These are phyloP conservation scores for Oenanthe oenanthe DNA, from an alignment of 2,113 vertebrate genomes.

Conservation along the genomic window DNA sequence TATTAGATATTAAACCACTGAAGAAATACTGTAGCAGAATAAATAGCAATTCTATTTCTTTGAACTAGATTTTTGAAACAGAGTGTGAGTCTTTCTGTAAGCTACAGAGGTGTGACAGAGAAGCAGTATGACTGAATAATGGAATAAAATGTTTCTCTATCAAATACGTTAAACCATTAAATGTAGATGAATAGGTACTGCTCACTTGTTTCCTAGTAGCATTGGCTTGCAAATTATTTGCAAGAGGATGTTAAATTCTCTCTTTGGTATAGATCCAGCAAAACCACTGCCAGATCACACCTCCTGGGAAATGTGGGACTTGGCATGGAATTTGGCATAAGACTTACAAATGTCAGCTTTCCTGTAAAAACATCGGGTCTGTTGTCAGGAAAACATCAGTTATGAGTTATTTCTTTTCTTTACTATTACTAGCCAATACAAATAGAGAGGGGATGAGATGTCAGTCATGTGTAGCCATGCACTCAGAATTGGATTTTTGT, in stretches of 20 bases:
- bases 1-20: constrained; percentile 2
- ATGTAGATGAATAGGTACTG: background rate
- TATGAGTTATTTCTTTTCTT: constrained; percentile 49
- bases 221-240: background rate
- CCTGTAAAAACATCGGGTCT: constrained; percentile 14
- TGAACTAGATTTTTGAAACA: background rate
- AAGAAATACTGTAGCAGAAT: background rate
- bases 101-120: background rate
- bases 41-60: background rate
- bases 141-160: background rate
- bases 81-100: background rate
- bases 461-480: background rate
- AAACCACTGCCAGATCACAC: background rate
- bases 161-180: background rate
- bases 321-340: constrained; percentile 27
- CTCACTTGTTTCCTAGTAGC: background rate
- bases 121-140: background rate
- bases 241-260: background rate
- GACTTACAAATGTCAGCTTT: background rate
- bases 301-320: constrained; percentile 16
- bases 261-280: background rate
- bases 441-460: constrained; percentile 11
- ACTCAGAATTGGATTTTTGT: background rate
- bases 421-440: constrained; percentile 30
- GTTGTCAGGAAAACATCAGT: constrained; percentile 40